These are phyloP conservation scores for Danio tinwini DNA, from an alignment of 2,797 vertebrate species.

Conservation along the genomic window DNA sequence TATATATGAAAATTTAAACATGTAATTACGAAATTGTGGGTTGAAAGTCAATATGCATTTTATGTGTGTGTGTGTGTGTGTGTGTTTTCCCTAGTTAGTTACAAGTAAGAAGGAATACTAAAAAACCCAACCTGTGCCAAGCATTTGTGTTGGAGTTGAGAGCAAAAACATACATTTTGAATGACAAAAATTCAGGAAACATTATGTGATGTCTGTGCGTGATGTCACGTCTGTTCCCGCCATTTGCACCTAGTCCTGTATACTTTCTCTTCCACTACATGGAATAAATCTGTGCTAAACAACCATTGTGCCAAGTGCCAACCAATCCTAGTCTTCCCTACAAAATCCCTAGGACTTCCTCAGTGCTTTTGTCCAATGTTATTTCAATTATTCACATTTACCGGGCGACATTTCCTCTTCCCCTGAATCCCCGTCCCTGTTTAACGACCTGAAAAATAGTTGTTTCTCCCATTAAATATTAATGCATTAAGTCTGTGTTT, in stretches of 20 bases:
- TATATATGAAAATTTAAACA: no score
- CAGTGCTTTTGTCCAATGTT: neutral
- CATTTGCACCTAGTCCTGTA: neutral
- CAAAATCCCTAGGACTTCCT: neutral
- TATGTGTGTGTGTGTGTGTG: no score
- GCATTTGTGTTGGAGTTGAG: neutral
- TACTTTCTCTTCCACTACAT: neutral
- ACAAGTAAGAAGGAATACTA: neutral
- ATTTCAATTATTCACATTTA: constrained; percentile 21
- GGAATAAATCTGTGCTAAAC: constrained; percentile 12
- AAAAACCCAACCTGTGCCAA: neutral
- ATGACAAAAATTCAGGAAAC: neutral
- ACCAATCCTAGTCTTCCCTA: neutral
- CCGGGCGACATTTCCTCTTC: neutral
- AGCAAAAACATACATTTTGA: neutral
- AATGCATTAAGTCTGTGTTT: neutral
- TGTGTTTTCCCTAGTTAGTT: neutral
- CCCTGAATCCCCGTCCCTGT: neutral
- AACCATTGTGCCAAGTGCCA: neutral
- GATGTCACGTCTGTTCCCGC: neutral
- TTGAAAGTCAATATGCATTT: no score
- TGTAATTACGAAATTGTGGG: no score
- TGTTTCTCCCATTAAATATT: neutral
- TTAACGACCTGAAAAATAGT: neutral
- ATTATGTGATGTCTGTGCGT: neutral